Evolutionary conservation across 2,888 invertebrate genomes (phyloP).

Genomic region (Gerris lacustris): DNA sequence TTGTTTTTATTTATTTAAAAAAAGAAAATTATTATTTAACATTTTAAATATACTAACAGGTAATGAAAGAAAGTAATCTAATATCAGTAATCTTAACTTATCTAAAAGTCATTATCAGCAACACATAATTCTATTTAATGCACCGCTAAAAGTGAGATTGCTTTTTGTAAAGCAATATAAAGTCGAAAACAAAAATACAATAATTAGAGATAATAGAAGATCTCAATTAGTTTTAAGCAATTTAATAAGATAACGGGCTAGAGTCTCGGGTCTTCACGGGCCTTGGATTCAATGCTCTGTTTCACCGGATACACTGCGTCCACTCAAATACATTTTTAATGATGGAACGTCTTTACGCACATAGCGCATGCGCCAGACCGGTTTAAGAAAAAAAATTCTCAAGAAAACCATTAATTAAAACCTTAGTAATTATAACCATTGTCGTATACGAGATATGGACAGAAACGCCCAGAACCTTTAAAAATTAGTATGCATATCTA

Average conservation of each 20-base stretch:
- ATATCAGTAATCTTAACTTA: too few relatives aligned
- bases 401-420: background rate
- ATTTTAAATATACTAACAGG: too few relatives aligned
- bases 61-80: too few relatives aligned
- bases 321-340: background rate
- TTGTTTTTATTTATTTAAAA: too few relatives aligned
- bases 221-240: background rate
- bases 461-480: background rate
- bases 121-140: too few relatives aligned
- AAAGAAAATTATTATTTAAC: too few relatives aligned
- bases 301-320: constrained; percentile 1
- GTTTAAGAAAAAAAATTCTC: background rate
- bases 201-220: background rate
- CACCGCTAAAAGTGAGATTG: background rate
- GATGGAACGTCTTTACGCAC: constrained; percentile 1
- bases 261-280: constrained; percentile 1
- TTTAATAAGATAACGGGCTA: background rate
- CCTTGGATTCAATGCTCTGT: constrained; percentile 1
- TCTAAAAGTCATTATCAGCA: too few relatives aligned
- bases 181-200: background rate
- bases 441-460: background rate
- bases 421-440: constrained; percentile 3
- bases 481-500: background rate
- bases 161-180: background rate
- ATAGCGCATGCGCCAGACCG: background rate